Percentiles rank a stretch among this genome's conserved stretches.
Evolutionary conservation across 2,888 invertebrate genomes (phyloP).

Genomic region (Punctoribates punctum): DNA sequence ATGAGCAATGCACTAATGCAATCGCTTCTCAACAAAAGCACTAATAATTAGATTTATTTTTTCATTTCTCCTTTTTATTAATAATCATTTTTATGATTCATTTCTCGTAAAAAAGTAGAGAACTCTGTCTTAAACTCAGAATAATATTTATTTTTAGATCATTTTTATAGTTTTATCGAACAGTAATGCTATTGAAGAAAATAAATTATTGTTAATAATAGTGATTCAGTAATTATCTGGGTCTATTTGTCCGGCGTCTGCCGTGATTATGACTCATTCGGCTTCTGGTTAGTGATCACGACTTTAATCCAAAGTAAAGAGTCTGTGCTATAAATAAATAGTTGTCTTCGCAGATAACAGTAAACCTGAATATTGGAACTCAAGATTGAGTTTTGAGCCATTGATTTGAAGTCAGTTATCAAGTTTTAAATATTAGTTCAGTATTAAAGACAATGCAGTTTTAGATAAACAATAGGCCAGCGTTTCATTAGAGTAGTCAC

Average conservation of each 20-base stretch:
- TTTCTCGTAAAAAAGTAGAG: no score
- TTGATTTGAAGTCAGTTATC: neutral
- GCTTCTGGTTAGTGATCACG: conserved; percentile 10
- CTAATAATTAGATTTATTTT: no score
- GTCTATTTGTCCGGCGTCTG: neutral
- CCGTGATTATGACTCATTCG: neutral
- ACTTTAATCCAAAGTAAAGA: neutral
- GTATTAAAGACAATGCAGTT: neutral
- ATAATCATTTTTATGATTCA: no score
- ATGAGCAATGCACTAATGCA: no score
- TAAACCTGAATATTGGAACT: neutral
- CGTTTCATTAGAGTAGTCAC: conserved; percentile 24
- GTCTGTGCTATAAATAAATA: neutral
- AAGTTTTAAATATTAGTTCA: neutral
- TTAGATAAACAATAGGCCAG: conserved; percentile 16
- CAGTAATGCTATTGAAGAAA: no score
- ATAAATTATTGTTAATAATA: neutral
- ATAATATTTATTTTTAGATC: no score
- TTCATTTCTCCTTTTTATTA: no score
- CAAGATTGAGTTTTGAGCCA: neutral
- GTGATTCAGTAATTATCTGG: neutral
- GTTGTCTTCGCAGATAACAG: neutral
- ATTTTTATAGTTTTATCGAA: no score
- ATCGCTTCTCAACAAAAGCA: no score
- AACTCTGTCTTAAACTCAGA: no score